Base-by-base conservation (phyloP, 2,113 vertebrate species). In the Cyprinodon tularosa region DNA sequence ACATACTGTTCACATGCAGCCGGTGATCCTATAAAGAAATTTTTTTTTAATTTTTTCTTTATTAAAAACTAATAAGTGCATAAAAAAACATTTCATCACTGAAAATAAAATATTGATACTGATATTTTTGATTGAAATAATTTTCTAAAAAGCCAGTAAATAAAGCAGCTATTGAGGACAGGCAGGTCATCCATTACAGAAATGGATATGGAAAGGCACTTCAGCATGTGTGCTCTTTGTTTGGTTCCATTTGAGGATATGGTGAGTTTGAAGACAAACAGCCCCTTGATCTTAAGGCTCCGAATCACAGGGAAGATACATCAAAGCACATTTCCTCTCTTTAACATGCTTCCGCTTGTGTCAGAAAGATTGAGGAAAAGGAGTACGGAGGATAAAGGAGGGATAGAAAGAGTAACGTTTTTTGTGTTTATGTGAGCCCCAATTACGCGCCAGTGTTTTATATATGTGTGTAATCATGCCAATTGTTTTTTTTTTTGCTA, bases 221-320 rank as follows among this genome's bases (percentile, higher is more conserved):
- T 90, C 66, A 79, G 39, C 61, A 29, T 90, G 83, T 89, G 89
- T 86, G 82, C 86, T 78, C 90, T 91, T 84, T 85, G 85, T 91
- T 79, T 87, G 48, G 20, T 81, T 71, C 81, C 75, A 12, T 87
- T 78, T 81, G 88, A 87, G 85, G 91, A 86, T 88, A 88, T 85
- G 81, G 66, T 80, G 86, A 88, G 89, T 82, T 84, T 74, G 62
- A 86, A 91, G 90, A 91, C 90, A 91, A 94, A 90, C 88, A 82
- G 37, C 73, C 84, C 86, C 88, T 90, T 91, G 85, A 93, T 93
- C 90, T 91, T 86, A 88, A 87, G 83, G 87, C 90, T 90, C 74
- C 48, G 83, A 86, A 86, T 90, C 82, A 81, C 42, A 73, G 81
- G 82, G 80, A 74, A 87, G 73, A 85, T 71, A 90, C 86, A 92